Evolutionary conservation across 2,797 vertebrate species (phyloP).

Genomic region (Valencia hispanica): DNA sequence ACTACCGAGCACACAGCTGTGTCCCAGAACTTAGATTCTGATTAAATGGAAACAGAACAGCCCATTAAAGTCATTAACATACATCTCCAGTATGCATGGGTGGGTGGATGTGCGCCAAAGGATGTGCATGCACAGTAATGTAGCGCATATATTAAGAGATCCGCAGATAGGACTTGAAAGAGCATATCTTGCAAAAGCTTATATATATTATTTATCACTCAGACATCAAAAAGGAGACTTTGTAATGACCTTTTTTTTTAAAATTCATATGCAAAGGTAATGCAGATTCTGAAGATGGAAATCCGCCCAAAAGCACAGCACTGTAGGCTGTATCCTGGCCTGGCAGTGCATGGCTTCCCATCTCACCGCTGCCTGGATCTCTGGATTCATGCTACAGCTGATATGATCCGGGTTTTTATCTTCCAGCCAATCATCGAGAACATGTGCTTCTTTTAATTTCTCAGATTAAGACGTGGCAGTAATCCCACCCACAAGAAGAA

Average conservation of each 20-base stretch:
- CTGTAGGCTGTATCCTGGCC: constrained; percentile 24
- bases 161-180: constrained; percentile 79
- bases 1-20: constrained; percentile 58
- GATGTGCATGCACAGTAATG: constrained; percentile 70
- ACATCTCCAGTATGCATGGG: constrained; percentile 68
- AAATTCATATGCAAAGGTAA: constrained; percentile 79
- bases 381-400: constrained; percentile 61
- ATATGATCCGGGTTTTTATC: constrained; percentile 46
- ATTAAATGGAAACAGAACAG: constrained; percentile 81
- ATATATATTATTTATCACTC: constrained; percentile 80
- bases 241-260: constrained; percentile 73
- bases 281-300: constrained; percentile 58
- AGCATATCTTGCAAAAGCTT: constrained; percentile 80
- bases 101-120: constrained; percentile 59
- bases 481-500: constrained; percentile 12
- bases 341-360: constrained; percentile 23
- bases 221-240: constrained; percentile 81
- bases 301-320: constrained; percentile 46
- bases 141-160: constrained; percentile 78
- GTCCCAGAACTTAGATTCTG: constrained; percentile 74
- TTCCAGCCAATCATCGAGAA: constrained; percentile 31
- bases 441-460: constrained; percentile 53
- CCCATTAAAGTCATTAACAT: constrained; percentile 82
- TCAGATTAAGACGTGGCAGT: constrained; percentile 42
- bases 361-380: constrained; percentile 53